Percentiles rank a stretch among this genome's conserved stretches.
phyloP scores from a whole-genome alignment of 1,140 invertebrate species.

The Potamilus streckersoni region DNA sequence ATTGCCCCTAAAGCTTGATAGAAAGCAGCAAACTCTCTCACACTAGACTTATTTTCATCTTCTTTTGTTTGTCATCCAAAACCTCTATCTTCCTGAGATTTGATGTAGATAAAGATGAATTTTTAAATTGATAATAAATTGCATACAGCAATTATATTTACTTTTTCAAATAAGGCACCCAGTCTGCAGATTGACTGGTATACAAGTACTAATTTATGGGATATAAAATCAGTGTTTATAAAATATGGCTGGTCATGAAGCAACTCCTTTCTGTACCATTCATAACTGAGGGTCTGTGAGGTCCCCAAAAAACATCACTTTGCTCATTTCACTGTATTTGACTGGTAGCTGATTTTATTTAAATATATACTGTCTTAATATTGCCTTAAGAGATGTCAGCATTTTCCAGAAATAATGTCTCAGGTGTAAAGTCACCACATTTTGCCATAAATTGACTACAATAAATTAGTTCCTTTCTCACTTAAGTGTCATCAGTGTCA shows the following conservation, averaged over 20 bases:
- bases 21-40: constrained; percentile 10
- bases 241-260: not conserved
- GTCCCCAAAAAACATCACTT: constrained; percentile 12
- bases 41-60: constrained; percentile 8
- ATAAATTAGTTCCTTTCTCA: not conserved
- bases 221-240: constrained; percentile 13
- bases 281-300: constrained; percentile 7
- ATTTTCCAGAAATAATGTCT: constrained; percentile 16
- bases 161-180: constrained; percentile 11
- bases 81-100: constrained; percentile 9
- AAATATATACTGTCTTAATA: constrained; percentile 7
- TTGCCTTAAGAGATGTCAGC: constrained; percentile 8
- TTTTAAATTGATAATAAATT: constrained; percentile 10
- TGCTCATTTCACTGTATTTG: constrained; percentile 5
- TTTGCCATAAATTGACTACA: constrained; percentile 3
- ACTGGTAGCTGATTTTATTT: not conserved
- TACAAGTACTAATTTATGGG: constrained; percentile 13
- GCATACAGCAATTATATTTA: not conserved
- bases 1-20: constrained; percentile 5
- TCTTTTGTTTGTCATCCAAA: not conserved
- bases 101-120: constrained; percentile 16
- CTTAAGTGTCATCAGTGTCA: constrained; percentile 5
- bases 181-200: constrained; percentile 9
- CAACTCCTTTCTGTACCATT: constrained; percentile 1
- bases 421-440: constrained; percentile 3